Base-by-base conservation (phyloP, 2,797 vertebrate species). In the Gobionotothen gibberifrons region DNA sequence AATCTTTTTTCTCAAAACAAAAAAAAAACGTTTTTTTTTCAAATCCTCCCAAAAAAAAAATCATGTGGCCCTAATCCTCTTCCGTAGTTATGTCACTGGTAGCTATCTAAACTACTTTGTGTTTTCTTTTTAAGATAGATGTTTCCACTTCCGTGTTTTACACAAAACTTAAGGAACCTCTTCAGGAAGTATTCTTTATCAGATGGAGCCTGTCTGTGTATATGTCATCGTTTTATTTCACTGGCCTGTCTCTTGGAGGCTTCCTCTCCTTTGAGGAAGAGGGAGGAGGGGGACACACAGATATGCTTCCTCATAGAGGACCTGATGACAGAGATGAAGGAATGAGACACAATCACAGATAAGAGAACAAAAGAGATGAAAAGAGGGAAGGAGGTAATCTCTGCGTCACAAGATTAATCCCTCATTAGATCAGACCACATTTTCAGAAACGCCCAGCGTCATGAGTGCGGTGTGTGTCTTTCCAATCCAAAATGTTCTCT, bases 191-290 rank as follows among this genome's bases (percentile, higher is more conserved):
- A 47, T 61, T 75, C 39, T 59, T 56, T 22, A 64, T 88, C 85
- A 89, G 82, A 89, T 87, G 70, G 71, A 76, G 64, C 52, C 81
- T 22, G 48, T 83, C 69, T 89, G 85, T 79, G 81, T 69, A 32
- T 89, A 82, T 79, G 72, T 88, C 90, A 85, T 83, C 63, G 5
- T 85, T 67, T 63, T 53, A 69, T 86, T 86, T 65, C 10, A n/a
- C 68, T 57, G 71, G 53, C 57, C 71, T 76, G 84, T 86, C 79
- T 83, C 78, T 62, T 75, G 69, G 39, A 42, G 52, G 73, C 71
- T 93, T 92, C 89, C 87, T 91, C 63, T 90, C 60, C 89, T 93
- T 91, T 89, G 89, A 91, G 85, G 68, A 16, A 36, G 32, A 36
- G 32, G 32, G 32, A 8, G 3, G 13, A 42, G 71, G 52, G 77